These are phyloP conservation scores for Carassius carassius DNA, from an alignment of 2,113 vertebrate species.

Conservation along the genomic window DNA sequence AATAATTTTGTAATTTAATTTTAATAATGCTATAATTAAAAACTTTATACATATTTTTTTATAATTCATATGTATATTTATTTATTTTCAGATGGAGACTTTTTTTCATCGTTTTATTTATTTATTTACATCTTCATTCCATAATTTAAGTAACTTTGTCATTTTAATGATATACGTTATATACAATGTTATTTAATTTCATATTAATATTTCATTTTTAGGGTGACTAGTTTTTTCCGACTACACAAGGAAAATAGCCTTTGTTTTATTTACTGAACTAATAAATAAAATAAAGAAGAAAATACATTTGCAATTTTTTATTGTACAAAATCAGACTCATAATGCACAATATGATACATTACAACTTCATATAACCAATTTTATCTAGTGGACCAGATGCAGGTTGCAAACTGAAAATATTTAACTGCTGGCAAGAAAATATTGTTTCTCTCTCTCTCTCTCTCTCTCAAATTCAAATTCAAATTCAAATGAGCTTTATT, in stretches of 20 bases:
- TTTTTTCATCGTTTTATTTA: background rate
- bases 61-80: too few relatives aligned
- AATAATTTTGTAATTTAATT: too few relatives aligned
- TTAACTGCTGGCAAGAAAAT: too few relatives aligned
- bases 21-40: too few relatives aligned
- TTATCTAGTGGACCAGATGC: background rate
- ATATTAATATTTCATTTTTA: background rate
- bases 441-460: too few relatives aligned
- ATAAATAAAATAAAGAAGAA: background rate
- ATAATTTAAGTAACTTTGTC: background rate
- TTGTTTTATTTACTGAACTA: background rate
- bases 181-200: background rate
- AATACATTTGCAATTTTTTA: background rate
- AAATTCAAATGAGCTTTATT: too few relatives aligned
- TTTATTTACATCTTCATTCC: background rate
- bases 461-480: too few relatives aligned
- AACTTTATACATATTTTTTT: too few relatives aligned
- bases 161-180: background rate
- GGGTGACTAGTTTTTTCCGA: background rate
- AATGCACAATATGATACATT: background rate
- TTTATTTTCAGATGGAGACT: too few relatives aligned
- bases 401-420: background rate
- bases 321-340: background rate
- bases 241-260: background rate
- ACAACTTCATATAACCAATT: background rate